A percentile compares a stretch with the other conserved stretches of the same genome.
phyloP scores from a whole-genome alignment of 2,797 vertebrate genomes.

The Sebastes elongatus region DNA sequence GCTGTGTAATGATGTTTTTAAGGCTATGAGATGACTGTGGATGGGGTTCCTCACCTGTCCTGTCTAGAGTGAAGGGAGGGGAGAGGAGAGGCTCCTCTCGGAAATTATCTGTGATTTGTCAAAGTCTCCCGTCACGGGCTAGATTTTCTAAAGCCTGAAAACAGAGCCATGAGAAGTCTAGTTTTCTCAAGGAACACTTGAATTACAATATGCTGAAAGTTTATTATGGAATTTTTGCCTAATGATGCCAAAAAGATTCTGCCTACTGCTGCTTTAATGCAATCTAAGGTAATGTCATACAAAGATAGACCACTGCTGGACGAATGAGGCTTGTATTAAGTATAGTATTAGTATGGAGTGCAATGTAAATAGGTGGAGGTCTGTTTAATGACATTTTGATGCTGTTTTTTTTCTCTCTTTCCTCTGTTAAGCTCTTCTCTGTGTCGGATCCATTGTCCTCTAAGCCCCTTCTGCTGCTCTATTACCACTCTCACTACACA shows the following conservation, averaged over 20 bases:
- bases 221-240: too few relatives aligned
- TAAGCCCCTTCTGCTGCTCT: constrained; percentile 66
- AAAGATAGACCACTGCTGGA: neutral
- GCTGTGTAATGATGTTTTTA: neutral
- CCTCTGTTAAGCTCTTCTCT: constrained; percentile 48
- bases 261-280: too few relatives aligned
- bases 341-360: neutral
- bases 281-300: too few relatives aligned
- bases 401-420: constrained; percentile 10
- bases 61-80: neutral
- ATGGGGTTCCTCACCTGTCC: too few relatives aligned
- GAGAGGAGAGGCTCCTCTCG: too few relatives aligned
- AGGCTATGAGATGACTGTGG: neutral
- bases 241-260: too few relatives aligned
- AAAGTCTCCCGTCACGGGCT: too few relatives aligned
- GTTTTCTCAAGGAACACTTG: too few relatives aligned
- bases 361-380: neutral
- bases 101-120: too few relatives aligned
- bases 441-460: constrained; percentile 47
- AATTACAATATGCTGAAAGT: too few relatives aligned
- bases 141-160: too few relatives aligned
- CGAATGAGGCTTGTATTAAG: neutral
- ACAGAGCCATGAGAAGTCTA: too few relatives aligned
- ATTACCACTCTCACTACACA: constrained; percentile 20
- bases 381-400: neutral